Percentiles rank a stretch among this genome's conserved stretches.
These are phyloP conservation scores for Microhierax caerulescens DNA, from an alignment of 2,797 vertebrate species.

Conservation along the genomic window DNA sequence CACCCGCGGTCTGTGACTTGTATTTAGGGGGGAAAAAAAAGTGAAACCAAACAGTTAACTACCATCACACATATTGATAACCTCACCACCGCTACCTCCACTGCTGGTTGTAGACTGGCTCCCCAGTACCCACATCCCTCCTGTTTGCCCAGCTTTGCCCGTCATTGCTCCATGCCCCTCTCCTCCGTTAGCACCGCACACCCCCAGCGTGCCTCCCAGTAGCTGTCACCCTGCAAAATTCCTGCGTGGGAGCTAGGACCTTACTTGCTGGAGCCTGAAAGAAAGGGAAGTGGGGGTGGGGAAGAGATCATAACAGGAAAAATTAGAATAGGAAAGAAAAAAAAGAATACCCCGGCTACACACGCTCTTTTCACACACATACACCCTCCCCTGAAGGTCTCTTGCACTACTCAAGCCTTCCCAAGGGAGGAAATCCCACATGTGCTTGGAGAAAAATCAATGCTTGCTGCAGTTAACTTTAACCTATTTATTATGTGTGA, in stretches of 20 bases:
- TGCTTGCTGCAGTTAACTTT: slow-evolving; percentile 24
- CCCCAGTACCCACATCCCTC: background rate
- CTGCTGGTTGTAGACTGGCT: background rate
- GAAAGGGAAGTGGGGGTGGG: background rate
- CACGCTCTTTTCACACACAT: background rate
- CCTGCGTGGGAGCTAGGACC: background rate
- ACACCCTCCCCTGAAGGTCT: background rate
- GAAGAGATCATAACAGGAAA: background rate
- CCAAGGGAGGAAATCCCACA: slow-evolving; percentile 6
- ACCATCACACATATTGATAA: background rate
- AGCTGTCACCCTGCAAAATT: background rate
- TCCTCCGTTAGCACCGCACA: background rate
- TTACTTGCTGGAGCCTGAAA: background rate
- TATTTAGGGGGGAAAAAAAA: background rate
- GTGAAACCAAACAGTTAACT: background rate
- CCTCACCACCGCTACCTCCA: background rate
- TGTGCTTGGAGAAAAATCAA: background rate
- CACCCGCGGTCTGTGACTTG: background rate
- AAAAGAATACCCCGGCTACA: background rate
- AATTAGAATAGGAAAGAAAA: background rate
- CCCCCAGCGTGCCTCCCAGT: fast-evolving
- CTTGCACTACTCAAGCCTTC: background rate
- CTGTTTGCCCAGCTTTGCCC: background rate
- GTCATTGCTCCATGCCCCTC: background rate
- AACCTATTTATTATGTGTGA: slow-evolving; percentile 32